Evolutionary conservation across 35 echinoderm and acorn worm genomes (phyloP).

Genomic region (Hemicentrotus pulcherrimus): DNA sequence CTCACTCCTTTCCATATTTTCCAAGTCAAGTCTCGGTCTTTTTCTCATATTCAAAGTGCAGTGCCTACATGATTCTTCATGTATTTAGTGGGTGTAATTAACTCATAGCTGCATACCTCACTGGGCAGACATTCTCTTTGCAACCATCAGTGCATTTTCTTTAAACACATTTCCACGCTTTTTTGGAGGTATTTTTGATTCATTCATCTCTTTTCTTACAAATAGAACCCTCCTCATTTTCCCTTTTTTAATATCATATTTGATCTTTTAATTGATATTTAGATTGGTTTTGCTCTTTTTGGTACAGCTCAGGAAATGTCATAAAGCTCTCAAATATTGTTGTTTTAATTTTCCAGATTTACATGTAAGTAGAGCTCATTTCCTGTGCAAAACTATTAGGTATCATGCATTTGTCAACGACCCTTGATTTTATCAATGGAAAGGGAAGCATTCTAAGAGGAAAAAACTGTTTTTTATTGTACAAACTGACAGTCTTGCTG

Average conservation of each 20-base stretch:
- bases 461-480: not conserved
- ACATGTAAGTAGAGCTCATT: not conserved
- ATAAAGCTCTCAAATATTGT: too few relatives aligned
- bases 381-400: not conserved
- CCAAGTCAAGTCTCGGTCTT: not conserved
- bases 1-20: not conserved
- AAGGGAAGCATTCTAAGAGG: not conserved
- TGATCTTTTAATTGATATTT: too few relatives aligned
- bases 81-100: conserved; percentile 20
- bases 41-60: not conserved
- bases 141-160: not conserved
- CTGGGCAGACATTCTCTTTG: not conserved
- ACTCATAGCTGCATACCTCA: not conserved
- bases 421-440: not conserved
- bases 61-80: not conserved
- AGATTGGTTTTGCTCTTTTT: too few relatives aligned
- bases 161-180: not conserved
- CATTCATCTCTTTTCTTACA: not conserved
- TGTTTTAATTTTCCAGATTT: too few relatives aligned
- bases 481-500: not conserved
- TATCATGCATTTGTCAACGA: not conserved
- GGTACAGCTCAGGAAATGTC: too few relatives aligned
- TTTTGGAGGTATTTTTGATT: not conserved
- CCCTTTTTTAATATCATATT: too few relatives aligned
- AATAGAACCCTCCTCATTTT: too few relatives aligned